Evolutionary conservation across 1,140 invertebrate genomes (phyloP).

Genomic region (Oncopodura yosiiana): DNA sequence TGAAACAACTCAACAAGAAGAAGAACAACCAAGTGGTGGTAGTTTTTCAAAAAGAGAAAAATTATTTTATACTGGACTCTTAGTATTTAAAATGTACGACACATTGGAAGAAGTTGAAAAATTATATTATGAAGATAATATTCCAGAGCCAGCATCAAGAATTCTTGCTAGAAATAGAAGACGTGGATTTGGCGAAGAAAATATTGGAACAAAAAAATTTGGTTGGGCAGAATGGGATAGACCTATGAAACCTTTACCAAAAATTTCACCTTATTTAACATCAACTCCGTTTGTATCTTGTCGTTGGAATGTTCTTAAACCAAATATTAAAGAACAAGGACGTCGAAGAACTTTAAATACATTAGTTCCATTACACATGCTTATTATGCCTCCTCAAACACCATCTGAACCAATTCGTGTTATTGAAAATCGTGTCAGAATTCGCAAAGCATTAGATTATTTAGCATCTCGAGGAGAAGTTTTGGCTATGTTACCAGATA

Average conservation of each 20-base stretch:
- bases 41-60: constrained; percentile 6
- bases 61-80: constrained; percentile 25
- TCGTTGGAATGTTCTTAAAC: constrained; percentile 11
- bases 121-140: constrained; percentile 7
- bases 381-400: constrained; percentile 12
- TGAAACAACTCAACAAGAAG: neutral
- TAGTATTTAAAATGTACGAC: constrained; percentile 28
- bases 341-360: neutral
- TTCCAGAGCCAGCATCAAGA: constrained; percentile 11
- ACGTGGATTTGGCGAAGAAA: constrained; percentile 10
- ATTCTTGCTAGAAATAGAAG: neutral
- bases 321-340: neutral
- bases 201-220: constrained; percentile 15
- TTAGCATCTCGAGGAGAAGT: constrained; percentile 21
- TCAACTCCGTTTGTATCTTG: constrained; percentile 16
- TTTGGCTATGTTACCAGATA: constrained; percentile 16
- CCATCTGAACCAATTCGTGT: constrained; percentile 4
- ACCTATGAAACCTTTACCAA: constrained; percentile 16
- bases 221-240: constrained; percentile 23
- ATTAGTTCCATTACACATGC: constrained; percentile 13
- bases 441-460: constrained; percentile 16
- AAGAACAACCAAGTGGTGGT: neutral
- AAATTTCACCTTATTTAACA: constrained; percentile 19
- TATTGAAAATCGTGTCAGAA: constrained; percentile 11
- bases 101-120: constrained; percentile 19